phyloP scores from a whole-genome alignment of 2,888 invertebrate genomes.

The Lasioglossum zephyrum region DNA sequence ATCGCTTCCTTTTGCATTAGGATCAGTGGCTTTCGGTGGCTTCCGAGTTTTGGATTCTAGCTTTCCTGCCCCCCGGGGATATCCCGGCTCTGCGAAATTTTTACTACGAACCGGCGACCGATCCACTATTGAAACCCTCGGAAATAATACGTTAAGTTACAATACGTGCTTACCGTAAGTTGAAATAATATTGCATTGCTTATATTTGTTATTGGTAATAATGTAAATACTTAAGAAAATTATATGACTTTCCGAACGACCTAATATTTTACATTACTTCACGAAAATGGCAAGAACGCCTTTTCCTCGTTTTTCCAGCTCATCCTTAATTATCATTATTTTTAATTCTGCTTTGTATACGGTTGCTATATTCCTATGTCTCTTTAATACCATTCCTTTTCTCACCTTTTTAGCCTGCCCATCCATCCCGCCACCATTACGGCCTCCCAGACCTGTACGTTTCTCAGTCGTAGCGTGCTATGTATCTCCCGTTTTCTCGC shows the following conservation, averaged over 20 bases:
- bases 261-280: background rate
- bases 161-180: background rate
- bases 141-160: constrained; percentile 1
- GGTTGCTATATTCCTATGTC: background rate
- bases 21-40: constrained; percentile 78
- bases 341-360: background rate
- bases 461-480: background rate
- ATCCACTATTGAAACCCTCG: constrained; percentile 22
- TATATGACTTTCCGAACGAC: no score
- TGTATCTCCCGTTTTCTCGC: background rate
- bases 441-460: background rate
- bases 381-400: background rate
- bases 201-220: no score
- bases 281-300: background rate
- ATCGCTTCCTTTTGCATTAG: constrained; percentile 71
- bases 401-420: background rate
- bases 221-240: no score
- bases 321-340: background rate
- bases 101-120: constrained; percentile 38
- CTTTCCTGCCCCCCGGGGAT: constrained; percentile 53
- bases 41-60: constrained; percentile 67
- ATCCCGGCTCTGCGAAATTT: constrained; percentile 38
- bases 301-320: background rate
- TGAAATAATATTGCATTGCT: background rate
- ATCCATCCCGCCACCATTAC: background rate